These are phyloP conservation scores for Nautilus pompilius DNA, from an alignment of 1,140 invertebrate species.

Conservation along the genomic window DNA sequence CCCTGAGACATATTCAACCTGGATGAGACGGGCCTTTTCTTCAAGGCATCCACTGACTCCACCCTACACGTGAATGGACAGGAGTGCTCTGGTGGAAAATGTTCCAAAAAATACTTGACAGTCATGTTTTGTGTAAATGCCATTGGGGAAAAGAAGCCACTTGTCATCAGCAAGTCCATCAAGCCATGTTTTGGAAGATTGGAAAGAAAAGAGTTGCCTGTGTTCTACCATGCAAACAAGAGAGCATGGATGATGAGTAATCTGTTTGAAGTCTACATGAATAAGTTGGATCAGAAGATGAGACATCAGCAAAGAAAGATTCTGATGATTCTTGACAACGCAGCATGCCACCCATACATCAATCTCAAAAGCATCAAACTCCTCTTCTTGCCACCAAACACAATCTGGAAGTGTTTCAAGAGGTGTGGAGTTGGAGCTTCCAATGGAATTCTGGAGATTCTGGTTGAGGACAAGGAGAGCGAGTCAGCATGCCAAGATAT, in stretches of 20 bases:
- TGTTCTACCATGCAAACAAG: not conserved
- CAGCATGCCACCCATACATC: not conserved
- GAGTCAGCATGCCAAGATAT: too few species aligned
- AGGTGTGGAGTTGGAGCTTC: too few species aligned
- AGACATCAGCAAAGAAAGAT: conserved; percentile 8
- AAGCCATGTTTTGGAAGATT: not conserved
- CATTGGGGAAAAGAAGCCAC: not conserved
- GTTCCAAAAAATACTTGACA: conserved; percentile 10
- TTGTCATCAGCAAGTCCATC: not conserved
- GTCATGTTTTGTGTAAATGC: conserved; percentile 4
- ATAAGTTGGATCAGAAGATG: conserved; percentile 11
- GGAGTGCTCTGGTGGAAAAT: conserved; percentile 9
- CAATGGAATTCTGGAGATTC: too few species aligned
- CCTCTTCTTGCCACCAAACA: conserved; percentile 11
- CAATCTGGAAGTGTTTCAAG: too few species aligned
- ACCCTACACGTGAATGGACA: conserved; percentile 11
- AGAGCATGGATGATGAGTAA: conserved; percentile 8
- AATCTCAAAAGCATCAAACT: conserved; percentile 6
- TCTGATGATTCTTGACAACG: conserved; percentile 14
- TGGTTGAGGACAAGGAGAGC: too few species aligned
- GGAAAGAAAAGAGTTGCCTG: conserved; percentile 1
- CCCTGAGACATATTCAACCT: conserved; percentile 12
- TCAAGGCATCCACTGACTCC: not conserved
- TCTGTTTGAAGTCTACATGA: conserved; percentile 6
- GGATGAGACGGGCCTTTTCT: conserved; percentile 11